These are phyloP conservation scores for Scytalopus superciliaris DNA, from an alignment of 2,113 vertebrate species.

Conservation along the genomic window DNA sequence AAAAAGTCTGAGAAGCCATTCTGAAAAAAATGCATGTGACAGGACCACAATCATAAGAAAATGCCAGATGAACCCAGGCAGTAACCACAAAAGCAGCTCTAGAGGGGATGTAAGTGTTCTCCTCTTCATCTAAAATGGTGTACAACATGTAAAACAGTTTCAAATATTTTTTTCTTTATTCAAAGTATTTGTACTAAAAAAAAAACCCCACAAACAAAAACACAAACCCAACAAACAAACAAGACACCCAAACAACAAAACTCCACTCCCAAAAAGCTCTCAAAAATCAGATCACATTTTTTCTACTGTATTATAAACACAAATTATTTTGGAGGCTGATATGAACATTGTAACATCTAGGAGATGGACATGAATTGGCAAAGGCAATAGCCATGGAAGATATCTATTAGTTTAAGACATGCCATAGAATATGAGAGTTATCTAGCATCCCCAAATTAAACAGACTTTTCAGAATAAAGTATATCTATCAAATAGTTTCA, in stretches of 20 bases:
- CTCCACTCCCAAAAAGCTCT: rapidly evolving
- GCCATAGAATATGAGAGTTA: background rate
- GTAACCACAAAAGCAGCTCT: background rate
- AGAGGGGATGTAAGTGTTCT: background rate
- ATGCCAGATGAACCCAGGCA: background rate
- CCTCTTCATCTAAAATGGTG: background rate
- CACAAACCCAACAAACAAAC: no score
- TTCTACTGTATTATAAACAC: background rate
- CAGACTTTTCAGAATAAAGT: background rate
- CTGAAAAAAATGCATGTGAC: background rate
- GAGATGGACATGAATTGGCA: background rate
- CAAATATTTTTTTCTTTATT: background rate
- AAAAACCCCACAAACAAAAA: background rate
- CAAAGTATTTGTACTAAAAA: background rate
- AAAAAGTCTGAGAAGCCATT: background rate
- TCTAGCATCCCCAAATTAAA: background rate
- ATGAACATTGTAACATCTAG: background rate
- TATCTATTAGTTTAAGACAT: background rate
- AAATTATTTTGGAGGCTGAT: background rate
- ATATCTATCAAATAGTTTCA: background rate
- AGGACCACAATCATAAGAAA: background rate
- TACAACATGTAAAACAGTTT: background rate
- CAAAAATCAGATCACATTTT: background rate
- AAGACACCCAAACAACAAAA: background rate
- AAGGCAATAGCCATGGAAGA: background rate